phyloP scores from a whole-genome alignment of 2,888 invertebrate genomes.

The Ichneumon xanthorius region DNA sequence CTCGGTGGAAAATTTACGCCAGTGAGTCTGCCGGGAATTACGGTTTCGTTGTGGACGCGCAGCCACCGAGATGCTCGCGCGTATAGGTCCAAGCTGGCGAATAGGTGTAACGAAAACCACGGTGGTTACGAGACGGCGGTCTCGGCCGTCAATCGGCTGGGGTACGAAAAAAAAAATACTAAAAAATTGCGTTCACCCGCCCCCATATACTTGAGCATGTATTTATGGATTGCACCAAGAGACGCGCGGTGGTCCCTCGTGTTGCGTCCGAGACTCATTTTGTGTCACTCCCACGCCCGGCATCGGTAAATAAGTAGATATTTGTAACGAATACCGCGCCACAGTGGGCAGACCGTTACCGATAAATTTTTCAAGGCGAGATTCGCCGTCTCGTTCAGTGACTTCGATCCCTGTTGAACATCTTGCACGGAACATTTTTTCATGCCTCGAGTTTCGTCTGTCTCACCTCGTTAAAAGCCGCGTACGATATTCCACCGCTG shows the following conservation, averaged over 20 bases:
- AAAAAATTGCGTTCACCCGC: constrained; percentile 19
- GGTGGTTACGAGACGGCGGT: constrained; percentile 33
- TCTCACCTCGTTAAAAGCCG: too few relatives aligned
- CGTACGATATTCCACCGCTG: too few relatives aligned
- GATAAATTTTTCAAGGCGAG: constrained; percentile 8
- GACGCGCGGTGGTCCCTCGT: constrained; percentile 14
- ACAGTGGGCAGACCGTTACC: background rate
- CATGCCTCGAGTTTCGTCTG: too few relatives aligned
- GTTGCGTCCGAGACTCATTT: constrained; percentile 12
- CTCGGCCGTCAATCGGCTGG: constrained; percentile 23
- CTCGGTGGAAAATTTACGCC: constrained; percentile 40
- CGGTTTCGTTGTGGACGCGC: constrained; percentile 1
- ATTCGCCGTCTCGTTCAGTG: background rate
- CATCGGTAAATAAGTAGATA: constrained; percentile 26
- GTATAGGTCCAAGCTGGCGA: background rate
- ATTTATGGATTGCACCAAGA: constrained; percentile 26
- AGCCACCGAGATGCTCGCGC: constrained; percentile 1
- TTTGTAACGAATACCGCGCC: constrained; percentile 18
- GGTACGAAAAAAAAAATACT: constrained; percentile 16
- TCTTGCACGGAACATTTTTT: too few relatives aligned
- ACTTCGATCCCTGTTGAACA: background rate
- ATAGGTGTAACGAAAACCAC: constrained; percentile 43
- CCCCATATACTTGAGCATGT: constrained; percentile 28
- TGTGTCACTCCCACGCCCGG: constrained; percentile 40
- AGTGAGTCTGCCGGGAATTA: constrained; percentile 12